Evolutionary conservation across 2,888 invertebrate genomes (phyloP).

Genomic region (Callyntrura sp.): DNA sequence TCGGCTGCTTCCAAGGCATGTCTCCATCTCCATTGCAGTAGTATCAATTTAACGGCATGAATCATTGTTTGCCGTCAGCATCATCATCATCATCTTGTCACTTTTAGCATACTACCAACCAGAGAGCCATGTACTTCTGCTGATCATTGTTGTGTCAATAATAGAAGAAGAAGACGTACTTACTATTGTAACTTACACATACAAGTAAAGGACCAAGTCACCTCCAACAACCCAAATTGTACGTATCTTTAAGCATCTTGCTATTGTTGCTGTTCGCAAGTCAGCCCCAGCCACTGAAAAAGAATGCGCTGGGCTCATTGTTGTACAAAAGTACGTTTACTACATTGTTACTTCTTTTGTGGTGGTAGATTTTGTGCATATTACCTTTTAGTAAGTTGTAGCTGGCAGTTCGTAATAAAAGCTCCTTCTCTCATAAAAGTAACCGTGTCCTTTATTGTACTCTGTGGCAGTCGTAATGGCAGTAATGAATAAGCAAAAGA

Average conservation of each 20-base stretch:
- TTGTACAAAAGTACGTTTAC: too few relatives aligned
- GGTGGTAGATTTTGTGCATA: too few relatives aligned
- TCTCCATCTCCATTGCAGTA: background rate
- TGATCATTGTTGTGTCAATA: conserved; percentile 23
- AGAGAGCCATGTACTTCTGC: background rate
- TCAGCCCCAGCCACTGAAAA: background rate
- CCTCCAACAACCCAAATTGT: background rate
- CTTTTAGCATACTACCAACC: background rate
- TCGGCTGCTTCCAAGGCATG: background rate
- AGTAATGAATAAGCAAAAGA: conserved; percentile 20
- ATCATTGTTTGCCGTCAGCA: background rate
- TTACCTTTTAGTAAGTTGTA: background rate
- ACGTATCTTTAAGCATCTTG: background rate
- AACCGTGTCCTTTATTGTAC: background rate
- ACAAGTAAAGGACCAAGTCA: background rate
- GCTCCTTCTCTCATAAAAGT: background rate
- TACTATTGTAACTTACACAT: background rate
- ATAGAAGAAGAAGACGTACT: background rate
- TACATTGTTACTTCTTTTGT: background rate
- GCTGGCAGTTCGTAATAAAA: background rate
- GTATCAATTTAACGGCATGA: background rate
- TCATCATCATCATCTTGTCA: background rate
- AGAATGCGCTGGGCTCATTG: background rate
- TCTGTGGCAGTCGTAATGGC: conserved; percentile 12
- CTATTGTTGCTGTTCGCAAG: background rate